A percentile compares a stretch with the other conserved stretches of the same genome.
Evolutionary conservation across 2,113 vertebrate species (phyloP).

Genomic region (Pelmatolapia mariae): DNA sequence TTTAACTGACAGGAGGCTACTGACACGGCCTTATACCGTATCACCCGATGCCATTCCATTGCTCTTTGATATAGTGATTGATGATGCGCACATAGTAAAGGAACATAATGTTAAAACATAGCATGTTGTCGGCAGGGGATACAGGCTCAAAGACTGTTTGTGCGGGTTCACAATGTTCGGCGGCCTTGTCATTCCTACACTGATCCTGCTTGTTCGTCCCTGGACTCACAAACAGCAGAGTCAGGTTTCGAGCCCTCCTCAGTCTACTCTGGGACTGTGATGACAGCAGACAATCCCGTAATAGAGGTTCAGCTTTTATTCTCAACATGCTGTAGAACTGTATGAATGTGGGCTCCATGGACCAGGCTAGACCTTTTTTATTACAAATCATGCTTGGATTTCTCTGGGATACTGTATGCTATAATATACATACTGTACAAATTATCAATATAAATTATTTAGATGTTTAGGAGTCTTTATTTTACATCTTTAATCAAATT

Average conservation of each 20-base stretch:
- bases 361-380: background rate
- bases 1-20: background rate
- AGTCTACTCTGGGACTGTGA: slow-evolving; percentile 28
- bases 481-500: background rate
- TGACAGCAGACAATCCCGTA: slow-evolving; percentile 49
- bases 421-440: background rate
- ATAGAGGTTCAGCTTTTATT: slow-evolving; percentile 28
- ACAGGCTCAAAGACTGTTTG: slow-evolving; percentile 46
- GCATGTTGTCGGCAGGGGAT: slow-evolving; percentile 48
- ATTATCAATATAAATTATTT: background rate
- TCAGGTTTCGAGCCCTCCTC: slow-evolving; percentile 53
- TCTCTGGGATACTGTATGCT: background rate
- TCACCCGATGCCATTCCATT: slow-evolving; percentile 17
- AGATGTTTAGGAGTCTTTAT: background rate
- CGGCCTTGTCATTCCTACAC: slow-evolving; percentile 61
- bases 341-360: slow-evolving; percentile 16
- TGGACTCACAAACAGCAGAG: slow-evolving; percentile 51
- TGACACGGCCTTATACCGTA: background rate
- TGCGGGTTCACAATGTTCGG: slow-evolving; percentile 47
- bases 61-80: slow-evolving; percentile 62
- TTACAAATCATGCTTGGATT: background rate
- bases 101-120: slow-evolving; percentile 65
- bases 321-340: slow-evolving; percentile 23
- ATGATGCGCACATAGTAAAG: background rate
- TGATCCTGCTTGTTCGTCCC: slow-evolving; percentile 63